Conservation (phyloP, 2,888 invertebrate species). For the Himalopsyche tibetana region DNA sequence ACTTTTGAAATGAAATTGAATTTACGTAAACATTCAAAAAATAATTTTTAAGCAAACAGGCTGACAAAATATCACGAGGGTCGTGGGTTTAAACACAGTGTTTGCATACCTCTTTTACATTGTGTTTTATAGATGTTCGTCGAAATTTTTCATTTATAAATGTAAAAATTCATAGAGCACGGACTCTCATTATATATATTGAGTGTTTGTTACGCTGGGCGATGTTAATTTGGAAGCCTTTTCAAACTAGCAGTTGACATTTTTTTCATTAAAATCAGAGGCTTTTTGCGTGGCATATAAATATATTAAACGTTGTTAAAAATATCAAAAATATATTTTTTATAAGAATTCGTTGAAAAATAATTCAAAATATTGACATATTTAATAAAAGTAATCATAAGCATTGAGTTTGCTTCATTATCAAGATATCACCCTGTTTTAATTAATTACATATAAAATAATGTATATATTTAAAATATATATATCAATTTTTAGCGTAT, state of each 20-base stretch:
- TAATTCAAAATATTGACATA: too few relatives aligned
- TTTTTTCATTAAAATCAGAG: too few relatives aligned
- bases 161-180: slow-evolving; percentile 20
- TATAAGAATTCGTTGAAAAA: too few relatives aligned
- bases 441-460: too few relatives aligned
- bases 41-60: slow-evolving; percentile 47
- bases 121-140: slow-evolving; percentile 10
- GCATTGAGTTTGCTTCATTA: too few relatives aligned
- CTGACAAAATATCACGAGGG: slow-evolving; percentile 50
- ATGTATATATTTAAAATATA: too few relatives aligned
- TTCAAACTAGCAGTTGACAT: not conserved
- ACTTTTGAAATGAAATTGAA: slow-evolving; percentile 48
- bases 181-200: slow-evolving; percentile 32
- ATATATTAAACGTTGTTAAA: too few relatives aligned
- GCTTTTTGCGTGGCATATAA: too few relatives aligned
- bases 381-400: too few relatives aligned
- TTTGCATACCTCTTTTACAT: slow-evolving; percentile 45
- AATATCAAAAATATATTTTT: too few relatives aligned
- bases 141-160: slow-evolving; percentile 19
- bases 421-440: too few relatives aligned
- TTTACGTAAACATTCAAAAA: slow-evolving; percentile 49
- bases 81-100: not conserved
- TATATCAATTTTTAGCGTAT: too few relatives aligned
- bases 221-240: slow-evolving; percentile 22
- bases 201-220: not conserved